Percentiles rank a stretch among this genome's conserved stretches.
These are phyloP conservation scores for Drosophila quadrilineata DNA, from an alignment of 1,140 invertebrate species.

Conservation along the genomic window DNA sequence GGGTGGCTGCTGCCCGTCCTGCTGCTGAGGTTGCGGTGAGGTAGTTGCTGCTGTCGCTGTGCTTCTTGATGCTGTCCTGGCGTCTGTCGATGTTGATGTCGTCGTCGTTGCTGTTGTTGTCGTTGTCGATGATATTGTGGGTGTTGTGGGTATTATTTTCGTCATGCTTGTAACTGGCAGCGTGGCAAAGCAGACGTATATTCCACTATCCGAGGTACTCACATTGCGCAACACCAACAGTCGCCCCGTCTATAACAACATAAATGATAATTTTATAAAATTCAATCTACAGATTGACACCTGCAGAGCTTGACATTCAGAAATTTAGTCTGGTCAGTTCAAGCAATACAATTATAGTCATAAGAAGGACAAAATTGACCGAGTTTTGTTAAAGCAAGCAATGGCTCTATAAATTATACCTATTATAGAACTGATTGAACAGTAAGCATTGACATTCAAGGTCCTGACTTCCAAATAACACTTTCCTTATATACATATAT, in stretches of 20 bases:
- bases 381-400: too few species aligned
- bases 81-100: not conserved
- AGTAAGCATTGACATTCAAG: too few species aligned
- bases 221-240: constrained; percentile 71
- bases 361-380: too few species aligned
- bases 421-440: too few species aligned
- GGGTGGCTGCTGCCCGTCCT: not conserved
- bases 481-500: too few species aligned
- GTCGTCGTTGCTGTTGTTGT: constrained; percentile 18
- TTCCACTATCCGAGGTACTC: constrained; percentile 61
- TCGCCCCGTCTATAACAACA: constrained; percentile 58
- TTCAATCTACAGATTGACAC: not conserved
- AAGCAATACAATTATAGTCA: too few species aligned
- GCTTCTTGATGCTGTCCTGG: constrained; percentile 6
- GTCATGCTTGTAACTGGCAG: constrained; percentile 39
- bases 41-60: constrained; percentile 39
- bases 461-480: too few species aligned
- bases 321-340: too few species aligned
- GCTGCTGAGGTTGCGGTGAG: constrained; percentile 23
- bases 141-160: constrained; percentile 20
- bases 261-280: not conserved
- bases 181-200: constrained; percentile 75
- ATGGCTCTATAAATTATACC: too few species aligned
- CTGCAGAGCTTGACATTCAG: too few species aligned
- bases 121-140: constrained; percentile 3